Base-by-base conservation (phyloP, 2,888 invertebrate species). In the Oscheius sp. region DNA sequence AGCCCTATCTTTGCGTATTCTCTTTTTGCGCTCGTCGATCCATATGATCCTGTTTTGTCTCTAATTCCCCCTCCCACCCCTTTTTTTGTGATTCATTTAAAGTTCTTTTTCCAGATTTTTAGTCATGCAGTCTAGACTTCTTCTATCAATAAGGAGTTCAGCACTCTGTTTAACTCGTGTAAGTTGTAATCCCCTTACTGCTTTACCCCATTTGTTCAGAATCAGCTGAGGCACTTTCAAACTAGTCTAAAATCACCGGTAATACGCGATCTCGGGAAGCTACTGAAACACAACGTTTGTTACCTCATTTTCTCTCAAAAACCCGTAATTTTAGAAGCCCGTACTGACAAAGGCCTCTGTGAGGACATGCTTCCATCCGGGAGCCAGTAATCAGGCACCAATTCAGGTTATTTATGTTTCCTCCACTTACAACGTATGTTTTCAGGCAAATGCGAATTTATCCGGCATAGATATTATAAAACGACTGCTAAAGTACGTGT, bases 401-500 rank as follows among this genome's bases (percentile, higher is more conserved):
- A 62, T 83, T 35, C 73, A 79, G 77, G 83, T 83, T 5, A 2
- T 55, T 62, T 53, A 11, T 13, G 4, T 13, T 65, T 48, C 29
- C 11, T n/a, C 29, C 2, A 42, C 29, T 9, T 32, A n/a, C 3
- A 7, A 33, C 11, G 32, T 4, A 2, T 4, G 3, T 50, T 60
- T 79, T 65, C 66, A 82, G 81, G 75, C 78, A 11, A 66, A 71
- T 50, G 74, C 77, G 13, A n/a, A 81, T 57, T 55, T 83, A n/a
- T 70, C 80, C 10, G 85, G 84, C 42, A 75, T 75, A 35, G 78
- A 86, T 70, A 63, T 88, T 29, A 71, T 85, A 9, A 76, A 73
- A 42, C 73, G 76, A 35, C 68, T 88, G 21, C 51, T 86, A 7
- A 79, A 79, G 50, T 87, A 83, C 59, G 87, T 88, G 2, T 88